Percentiles rank a stretch among this genome's conserved stretches.
These are phyloP conservation scores for Tychaedon coryphoeus DNA, from an alignment of 2,113 vertebrate species.

Conservation along the genomic window DNA sequence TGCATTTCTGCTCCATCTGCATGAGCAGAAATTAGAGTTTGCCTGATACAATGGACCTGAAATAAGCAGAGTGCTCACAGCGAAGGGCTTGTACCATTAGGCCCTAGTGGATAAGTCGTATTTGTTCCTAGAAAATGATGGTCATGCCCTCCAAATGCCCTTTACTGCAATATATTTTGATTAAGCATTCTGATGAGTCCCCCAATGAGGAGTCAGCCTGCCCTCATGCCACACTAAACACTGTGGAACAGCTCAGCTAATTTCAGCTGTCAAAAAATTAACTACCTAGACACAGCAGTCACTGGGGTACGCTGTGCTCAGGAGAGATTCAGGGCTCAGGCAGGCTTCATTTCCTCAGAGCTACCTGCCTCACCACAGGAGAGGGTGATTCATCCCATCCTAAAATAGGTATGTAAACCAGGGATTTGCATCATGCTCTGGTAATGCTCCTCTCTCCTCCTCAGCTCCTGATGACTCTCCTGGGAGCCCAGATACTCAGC, in stretches of 20 bases:
- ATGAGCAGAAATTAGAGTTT: not conserved
- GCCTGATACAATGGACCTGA: not conserved
- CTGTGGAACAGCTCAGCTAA: not conserved
- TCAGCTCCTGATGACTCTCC: not conserved
- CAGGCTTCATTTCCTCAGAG: not conserved
- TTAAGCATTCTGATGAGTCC: not conserved
- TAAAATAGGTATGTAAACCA: not conserved
- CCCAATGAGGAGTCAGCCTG: not conserved
- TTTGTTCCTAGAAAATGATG: slow-evolving; percentile 2
- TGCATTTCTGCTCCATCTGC: not conserved
- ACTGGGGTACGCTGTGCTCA: accelerated
- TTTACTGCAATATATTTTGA: not conserved
- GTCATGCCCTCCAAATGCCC: not conserved
- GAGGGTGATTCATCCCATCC: not conserved
- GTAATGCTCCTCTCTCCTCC: not conserved
- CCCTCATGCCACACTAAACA: not conserved
- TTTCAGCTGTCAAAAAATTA: slow-evolving; percentile 39
- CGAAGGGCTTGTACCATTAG: not conserved
- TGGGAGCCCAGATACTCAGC: not conserved
- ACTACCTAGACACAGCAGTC: not conserved
- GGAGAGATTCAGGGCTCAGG: not conserved
- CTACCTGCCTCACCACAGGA: not conserved
- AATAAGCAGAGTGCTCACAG: not conserved
- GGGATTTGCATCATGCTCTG: not conserved
- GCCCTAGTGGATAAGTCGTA: not conserved